These are phyloP conservation scores for Oryzias melastigma DNA, from an alignment of 2,113 vertebrate species.

Conservation along the genomic window DNA sequence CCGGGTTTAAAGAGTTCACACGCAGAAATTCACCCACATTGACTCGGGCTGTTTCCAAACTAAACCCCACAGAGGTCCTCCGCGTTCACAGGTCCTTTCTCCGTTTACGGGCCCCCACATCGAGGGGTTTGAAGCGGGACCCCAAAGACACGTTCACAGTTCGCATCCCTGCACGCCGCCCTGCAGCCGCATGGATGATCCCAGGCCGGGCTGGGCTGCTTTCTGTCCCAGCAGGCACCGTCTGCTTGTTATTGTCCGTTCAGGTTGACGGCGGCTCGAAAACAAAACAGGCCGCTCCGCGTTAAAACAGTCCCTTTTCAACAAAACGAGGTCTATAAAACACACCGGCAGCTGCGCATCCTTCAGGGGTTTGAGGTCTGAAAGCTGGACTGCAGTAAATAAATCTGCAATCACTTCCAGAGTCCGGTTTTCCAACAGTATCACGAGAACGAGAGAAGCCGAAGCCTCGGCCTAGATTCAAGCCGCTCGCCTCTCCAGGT, in stretches of 20 bases:
- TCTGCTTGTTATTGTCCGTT: conserved; percentile 76
- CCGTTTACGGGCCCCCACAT: conserved; percentile 37
- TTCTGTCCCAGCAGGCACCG: conserved; percentile 42
- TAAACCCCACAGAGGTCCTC: conserved; percentile 42
- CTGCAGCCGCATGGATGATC: conserved; percentile 16
- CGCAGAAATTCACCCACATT: conserved; percentile 26
- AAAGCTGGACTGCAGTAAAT: not conserved
- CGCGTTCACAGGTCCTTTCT: conserved; percentile 8
- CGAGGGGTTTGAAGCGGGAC: conserved; percentile 20
- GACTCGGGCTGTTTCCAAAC: conserved; percentile 30
- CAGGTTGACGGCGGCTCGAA: conserved; percentile 70
- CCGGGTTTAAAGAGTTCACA: not conserved
- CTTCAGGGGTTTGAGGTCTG: fast-evolving
- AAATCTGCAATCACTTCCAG: not conserved
- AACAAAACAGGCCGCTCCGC: conserved; percentile 77
- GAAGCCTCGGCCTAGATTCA: conserved; percentile 59
- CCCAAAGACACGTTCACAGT: conserved; percentile 21
- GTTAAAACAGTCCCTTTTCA: conserved; percentile 10
- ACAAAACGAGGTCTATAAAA: not conserved
- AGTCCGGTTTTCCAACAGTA: not conserved
- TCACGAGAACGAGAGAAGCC: conserved; percentile 1
- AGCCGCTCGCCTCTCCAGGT: conserved; percentile 40
- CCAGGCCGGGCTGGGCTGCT: conserved; percentile 3
- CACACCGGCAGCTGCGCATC: not conserved
- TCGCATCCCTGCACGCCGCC: conserved; percentile 39